Base-by-base conservation (phyloP, 2,888 invertebrate genomes). In the Crioceris asparagi region DNA sequence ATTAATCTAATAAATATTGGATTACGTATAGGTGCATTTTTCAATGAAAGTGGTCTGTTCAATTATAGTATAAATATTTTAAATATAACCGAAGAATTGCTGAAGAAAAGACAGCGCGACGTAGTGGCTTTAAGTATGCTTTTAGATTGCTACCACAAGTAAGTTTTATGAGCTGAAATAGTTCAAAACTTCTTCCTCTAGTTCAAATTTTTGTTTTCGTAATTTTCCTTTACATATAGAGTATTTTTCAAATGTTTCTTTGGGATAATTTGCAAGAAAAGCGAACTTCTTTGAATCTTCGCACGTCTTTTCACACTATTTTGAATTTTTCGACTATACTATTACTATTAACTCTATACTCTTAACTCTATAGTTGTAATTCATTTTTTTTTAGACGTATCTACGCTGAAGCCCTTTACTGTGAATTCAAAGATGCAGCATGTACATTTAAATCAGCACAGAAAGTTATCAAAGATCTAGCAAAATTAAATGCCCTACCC, bases 11-110 rank as follows among this genome's bases (percentile, higher is more conserved):
- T 62, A 26, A 57, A 59, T 37, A 35, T 56, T n/a, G 64, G 64
- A 6, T 44, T 64, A 29, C 52, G 51, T 40, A 44, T 63, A 11
- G 85, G 84, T 40, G 74, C 75, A 43, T 93, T 93, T 66, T 74
- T 92, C 3, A 82, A 81, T 57, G 92, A 92, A 58, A 85, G 86
- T 1, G 91, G 91, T 1, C 90, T 88, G 85, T 83, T 83, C 60
- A 69, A 70, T 45, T 82, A 85, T 56, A 82, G 85, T 44, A 79
- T 83, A 55, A 68, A 72, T 29, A 77, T 91, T 36, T 66, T 90
- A 47, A 61, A 74, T 26, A 67, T 74, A 7, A 83, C 84, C 51
- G 75, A 80, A 43, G 67, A 72, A 45, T 62, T 85, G 31, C 55
- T 55, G 41, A 50, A 50, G 29, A 52, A 44, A 43, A 49, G 49